phyloP scores from a whole-genome alignment of 2,888 invertebrate species.

The Andricus quercusramuli region DNA sequence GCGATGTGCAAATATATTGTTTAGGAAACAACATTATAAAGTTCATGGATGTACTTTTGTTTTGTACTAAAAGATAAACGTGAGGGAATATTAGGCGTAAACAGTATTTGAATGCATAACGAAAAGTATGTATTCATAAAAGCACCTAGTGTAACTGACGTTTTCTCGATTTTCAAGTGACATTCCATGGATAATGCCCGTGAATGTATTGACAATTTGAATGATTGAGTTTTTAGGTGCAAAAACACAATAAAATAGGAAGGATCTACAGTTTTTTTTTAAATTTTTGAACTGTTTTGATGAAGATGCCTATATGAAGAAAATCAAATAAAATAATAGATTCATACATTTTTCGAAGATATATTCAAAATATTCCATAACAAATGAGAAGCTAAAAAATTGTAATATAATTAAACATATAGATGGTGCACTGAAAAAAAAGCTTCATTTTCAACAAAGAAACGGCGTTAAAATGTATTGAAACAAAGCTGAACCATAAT shows the following conservation, averaged over 20 bases:
- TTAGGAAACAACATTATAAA: too few species aligned
- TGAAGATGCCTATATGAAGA: neutral
- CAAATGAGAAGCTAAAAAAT: too few species aligned
- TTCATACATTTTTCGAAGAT: too few species aligned
- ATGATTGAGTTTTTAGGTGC: constrained; percentile 13
- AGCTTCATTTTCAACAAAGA: too few species aligned
- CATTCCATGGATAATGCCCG: neutral
- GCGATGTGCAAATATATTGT: too few species aligned
- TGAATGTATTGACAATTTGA: constrained; percentile 24
- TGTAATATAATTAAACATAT: too few species aligned
- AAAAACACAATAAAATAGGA: constrained; percentile 14
- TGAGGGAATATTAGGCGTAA: neutral
- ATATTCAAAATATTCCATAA: too few species aligned
- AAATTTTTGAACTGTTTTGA: neutral
- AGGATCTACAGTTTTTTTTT: neutral
- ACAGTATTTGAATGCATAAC: neutral
- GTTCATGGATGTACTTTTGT: neutral
- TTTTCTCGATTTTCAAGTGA: constrained; percentile 16
- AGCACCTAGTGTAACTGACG: constrained; percentile 9
- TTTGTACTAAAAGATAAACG: neutral
- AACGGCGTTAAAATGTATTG: too few species aligned
- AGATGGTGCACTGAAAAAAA: too few species aligned
- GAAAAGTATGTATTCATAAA: neutral
- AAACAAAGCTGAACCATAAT: too few species aligned
- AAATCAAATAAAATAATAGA: neutral